These are phyloP conservation scores for Nanorana parkeri DNA, from an alignment of 2,113 vertebrate genomes.

Conservation along the genomic window DNA sequence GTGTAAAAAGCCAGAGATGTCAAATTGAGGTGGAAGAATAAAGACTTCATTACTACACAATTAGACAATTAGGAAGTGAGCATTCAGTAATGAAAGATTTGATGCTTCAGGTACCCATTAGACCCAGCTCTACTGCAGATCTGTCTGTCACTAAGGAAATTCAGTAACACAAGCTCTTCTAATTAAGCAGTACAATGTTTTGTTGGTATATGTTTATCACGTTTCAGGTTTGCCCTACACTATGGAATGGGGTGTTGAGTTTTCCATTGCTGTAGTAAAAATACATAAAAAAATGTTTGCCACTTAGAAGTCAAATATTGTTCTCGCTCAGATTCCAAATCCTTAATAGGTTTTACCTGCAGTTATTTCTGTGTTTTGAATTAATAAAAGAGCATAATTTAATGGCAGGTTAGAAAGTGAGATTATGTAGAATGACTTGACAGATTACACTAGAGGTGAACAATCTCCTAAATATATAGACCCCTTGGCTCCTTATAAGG, in stretches of 20 bases:
- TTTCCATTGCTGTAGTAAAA: slow-evolving; percentile 33
- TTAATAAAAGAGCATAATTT: background rate
- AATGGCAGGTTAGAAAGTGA: background rate
- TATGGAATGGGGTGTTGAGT: slow-evolving; percentile 21
- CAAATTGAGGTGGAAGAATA: slow-evolving; percentile 49
- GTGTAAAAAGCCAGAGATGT: slow-evolving; percentile 61
- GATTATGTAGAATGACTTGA: too few species aligned
- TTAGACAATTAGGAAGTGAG: slow-evolving; percentile 47
- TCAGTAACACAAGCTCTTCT: background rate
- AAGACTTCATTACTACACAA: slow-evolving; percentile 52
- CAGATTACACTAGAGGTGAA: too few species aligned
- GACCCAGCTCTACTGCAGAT: slow-evolving; percentile 8
- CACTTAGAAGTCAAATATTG: slow-evolving; percentile 41
- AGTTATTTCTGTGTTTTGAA: slow-evolving; percentile 26
- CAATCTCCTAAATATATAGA: too few species aligned
- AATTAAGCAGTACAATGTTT: too few species aligned
- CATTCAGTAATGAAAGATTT: slow-evolving; percentile 39
- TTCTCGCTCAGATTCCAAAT: background rate
- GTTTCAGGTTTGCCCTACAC: slow-evolving; percentile 6
- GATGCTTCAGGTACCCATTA: slow-evolving; percentile 9
- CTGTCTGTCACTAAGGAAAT: background rate
- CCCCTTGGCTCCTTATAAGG: too few species aligned
- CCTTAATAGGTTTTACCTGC: background rate
- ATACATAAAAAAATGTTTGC: slow-evolving; percentile 27
- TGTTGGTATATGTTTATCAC: slow-evolving; percentile 3